A percentile compares a stretch with the other conserved stretches of the same genome.
phyloP scores from a whole-genome alignment of 2,797 vertebrate genomes.

The Passerculus sandwichensis region DNA sequence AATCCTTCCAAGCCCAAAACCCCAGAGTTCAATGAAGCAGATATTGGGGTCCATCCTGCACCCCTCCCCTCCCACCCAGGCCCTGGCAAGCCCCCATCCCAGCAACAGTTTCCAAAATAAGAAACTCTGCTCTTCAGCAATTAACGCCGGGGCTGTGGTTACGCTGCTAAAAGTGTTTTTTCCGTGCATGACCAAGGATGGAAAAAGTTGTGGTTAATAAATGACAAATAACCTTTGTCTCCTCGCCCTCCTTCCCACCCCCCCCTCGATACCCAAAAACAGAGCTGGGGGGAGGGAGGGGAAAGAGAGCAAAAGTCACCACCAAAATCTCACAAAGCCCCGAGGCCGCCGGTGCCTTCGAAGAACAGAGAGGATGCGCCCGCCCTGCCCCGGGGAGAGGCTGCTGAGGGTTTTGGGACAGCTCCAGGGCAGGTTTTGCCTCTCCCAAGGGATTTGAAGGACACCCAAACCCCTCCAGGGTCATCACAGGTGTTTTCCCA shows the following conservation, averaged over 20 bases:
- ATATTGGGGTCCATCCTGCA: background rate
- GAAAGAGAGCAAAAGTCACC: background rate
- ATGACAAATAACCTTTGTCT: constrained; percentile 72
- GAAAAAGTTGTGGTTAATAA: constrained; percentile 77
- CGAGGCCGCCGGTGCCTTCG: constrained; percentile 54
- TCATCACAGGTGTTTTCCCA: accelerated
- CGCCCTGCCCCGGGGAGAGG: background rate
- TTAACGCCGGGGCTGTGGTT: constrained; percentile 52
- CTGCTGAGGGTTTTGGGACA: background rate
- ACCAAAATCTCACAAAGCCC: constrained; percentile 31
- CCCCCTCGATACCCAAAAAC: background rate
- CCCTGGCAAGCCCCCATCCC: background rate
- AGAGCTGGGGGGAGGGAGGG: accelerated
- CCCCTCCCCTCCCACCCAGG: background rate
- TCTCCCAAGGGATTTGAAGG: background rate
- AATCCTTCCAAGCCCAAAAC: accelerated
- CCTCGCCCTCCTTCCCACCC: background rate
- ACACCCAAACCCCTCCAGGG: accelerated
- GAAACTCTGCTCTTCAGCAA: constrained; percentile 63
- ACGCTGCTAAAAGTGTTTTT: constrained; percentile 62
- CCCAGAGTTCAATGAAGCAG: accelerated
- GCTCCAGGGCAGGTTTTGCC: accelerated
- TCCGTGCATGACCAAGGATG: constrained; percentile 73
- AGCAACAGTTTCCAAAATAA: constrained; percentile 74
- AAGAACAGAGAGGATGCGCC: constrained; percentile 61